These are phyloP conservation scores for Psilanteris sp. DNA, from an alignment of 1,140 invertebrate genomes.

Conservation along the genomic window DNA sequence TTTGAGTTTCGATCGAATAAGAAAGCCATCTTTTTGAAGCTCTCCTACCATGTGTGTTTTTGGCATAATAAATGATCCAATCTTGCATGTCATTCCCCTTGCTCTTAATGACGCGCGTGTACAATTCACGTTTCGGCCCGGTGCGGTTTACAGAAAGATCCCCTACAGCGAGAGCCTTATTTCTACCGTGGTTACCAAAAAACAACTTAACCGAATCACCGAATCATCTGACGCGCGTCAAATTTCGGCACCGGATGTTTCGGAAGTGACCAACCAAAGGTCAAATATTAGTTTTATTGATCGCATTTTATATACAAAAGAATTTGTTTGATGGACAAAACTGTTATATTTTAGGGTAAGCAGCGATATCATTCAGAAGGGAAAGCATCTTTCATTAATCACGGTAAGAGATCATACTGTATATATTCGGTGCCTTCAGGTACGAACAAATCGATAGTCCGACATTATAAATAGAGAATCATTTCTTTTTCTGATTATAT, in stretches of 20 bases:
- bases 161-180: conserved; percentile 36
- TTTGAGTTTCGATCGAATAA: conserved; percentile 28
- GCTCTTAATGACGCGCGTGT: conserved; percentile 47
- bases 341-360: conserved; percentile 7
- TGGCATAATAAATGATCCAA: conserved; percentile 51
- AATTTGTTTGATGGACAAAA: conserved; percentile 10
- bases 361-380: not conserved
- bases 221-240: conserved; percentile 28
- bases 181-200: conserved; percentile 20
- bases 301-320: conserved; percentile 13
- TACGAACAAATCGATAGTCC: conserved; percentile 9
- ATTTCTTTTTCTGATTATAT: conserved; percentile 6
- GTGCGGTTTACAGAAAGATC: conserved; percentile 22
- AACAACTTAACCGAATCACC: conserved; percentile 45
- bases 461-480: conserved; percentile 49
- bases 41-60: conserved; percentile 39
- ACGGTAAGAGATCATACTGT: conserved; percentile 16
- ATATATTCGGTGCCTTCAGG: conserved; percentile 11
- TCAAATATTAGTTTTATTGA: conserved; percentile 49
- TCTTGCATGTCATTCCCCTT: conserved; percentile 54
- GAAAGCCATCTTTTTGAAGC: conserved; percentile 14
- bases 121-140: conserved; percentile 35
- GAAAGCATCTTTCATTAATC: conserved; percentile 40
- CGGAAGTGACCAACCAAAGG: conserved; percentile 36
- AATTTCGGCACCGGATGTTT: conserved; percentile 43